phyloP scores from a whole-genome alignment of 2,888 invertebrate genomes.

The Apotomis capreana region DNA sequence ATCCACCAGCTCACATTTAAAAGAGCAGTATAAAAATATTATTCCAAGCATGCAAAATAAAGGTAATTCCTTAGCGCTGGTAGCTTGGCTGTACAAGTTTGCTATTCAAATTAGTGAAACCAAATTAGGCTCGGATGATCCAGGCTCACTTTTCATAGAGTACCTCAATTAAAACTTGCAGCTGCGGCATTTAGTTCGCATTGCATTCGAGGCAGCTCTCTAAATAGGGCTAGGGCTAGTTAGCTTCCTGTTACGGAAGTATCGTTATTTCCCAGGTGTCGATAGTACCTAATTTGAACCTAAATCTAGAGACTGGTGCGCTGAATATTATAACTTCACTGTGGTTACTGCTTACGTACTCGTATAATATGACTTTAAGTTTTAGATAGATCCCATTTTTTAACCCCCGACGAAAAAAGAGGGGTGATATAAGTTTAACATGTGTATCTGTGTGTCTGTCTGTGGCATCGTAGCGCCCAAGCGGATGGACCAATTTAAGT shows the following conservation, averaged over 20 bases:
- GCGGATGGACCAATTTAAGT: too few relatives aligned
- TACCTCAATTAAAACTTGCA: slow-evolving; percentile 35
- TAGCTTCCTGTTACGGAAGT: not conserved
- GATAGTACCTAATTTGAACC: slow-evolving; percentile 5
- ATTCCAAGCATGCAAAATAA: not conserved
- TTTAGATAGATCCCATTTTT: too few relatives aligned
- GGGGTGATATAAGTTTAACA: too few relatives aligned
- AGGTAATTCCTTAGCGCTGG: slow-evolving; percentile 4
- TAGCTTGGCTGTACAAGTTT: slow-evolving; percentile 19
- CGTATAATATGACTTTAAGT: too few relatives aligned
- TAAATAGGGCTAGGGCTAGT: not conserved
- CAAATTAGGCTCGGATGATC: slow-evolving; percentile 24
- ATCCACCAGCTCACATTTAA: too few relatives aligned
- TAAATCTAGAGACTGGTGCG: not conserved
- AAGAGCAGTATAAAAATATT: too few relatives aligned
- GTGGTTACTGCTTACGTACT: too few relatives aligned
- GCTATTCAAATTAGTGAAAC: slow-evolving; percentile 26
- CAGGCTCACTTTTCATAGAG: slow-evolving; percentile 10
- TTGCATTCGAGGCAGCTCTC: slow-evolving; percentile 15
- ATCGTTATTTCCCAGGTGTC: slow-evolving; percentile 16
- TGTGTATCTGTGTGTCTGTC: too few relatives aligned
- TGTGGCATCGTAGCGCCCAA: too few relatives aligned
- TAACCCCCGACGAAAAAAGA: too few relatives aligned
- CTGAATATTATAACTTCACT: not conserved
- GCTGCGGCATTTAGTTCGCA: slow-evolving; percentile 17